Evolutionary conservation across 2,797 vertebrate species (phyloP).

Genomic region (Diglossa cyanea): DNA sequence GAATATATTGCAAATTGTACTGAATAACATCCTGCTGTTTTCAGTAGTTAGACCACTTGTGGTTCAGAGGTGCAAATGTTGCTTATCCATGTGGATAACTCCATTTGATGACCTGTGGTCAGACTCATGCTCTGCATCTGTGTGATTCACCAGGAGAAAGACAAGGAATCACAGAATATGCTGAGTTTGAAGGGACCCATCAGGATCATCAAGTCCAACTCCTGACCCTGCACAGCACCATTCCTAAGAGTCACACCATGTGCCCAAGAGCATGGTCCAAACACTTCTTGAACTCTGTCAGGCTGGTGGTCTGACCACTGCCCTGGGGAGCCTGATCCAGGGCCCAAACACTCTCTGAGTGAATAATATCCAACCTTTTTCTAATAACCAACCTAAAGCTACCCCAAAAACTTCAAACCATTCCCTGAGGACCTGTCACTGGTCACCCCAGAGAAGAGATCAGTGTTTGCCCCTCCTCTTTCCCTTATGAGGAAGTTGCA

Average conservation of each 20-base stretch:
- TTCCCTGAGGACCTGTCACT: neutral
- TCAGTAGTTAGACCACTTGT: neutral
- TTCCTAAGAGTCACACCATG: neutral
- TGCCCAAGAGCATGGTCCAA: neutral
- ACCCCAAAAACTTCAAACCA: neutral
- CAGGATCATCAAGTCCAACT: neutral
- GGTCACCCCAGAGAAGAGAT: neutral
- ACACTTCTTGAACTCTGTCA: neutral
- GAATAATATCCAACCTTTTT: neutral
- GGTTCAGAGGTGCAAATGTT: neutral
- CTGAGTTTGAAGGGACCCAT: neutral
- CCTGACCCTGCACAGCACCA: neutral
- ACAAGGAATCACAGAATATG: neutral
- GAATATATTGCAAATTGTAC: neutral
- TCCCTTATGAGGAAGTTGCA: accelerated
- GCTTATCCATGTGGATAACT: neutral
- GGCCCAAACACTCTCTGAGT: accelerated
- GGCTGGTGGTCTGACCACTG: neutral
- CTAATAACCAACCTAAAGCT: neutral
- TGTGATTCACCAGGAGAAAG: neutral
- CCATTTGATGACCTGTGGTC: neutral
- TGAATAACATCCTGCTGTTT: neutral
- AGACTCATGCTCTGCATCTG: neutral
- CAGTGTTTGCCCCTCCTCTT: accelerated
- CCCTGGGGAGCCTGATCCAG: neutral